Base-by-base conservation (phyloP, 2,888 invertebrate genomes). In the Brachylomia viminalis region DNA sequence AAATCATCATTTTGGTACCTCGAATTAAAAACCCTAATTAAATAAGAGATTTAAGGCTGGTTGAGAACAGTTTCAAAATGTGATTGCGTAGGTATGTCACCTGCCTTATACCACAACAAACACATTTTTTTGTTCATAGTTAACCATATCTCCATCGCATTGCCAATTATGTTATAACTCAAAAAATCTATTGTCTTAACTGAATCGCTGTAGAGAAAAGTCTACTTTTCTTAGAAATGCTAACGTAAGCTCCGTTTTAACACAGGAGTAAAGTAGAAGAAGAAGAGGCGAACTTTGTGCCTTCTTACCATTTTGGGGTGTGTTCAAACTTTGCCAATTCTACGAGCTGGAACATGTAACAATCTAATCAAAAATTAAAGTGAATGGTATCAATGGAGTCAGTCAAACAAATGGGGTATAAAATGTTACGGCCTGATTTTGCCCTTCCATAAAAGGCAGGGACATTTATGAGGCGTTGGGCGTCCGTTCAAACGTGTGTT, bases 391-490 rank as follows among this genome's bases (percentile, higher is more conserved):
- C 75, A 79, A 86, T 30, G 59, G 66, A 75, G 65, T 75, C 83
- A 69, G 81, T 85, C 78, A 80, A 87, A 87, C 73, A 80, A 85
- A 86, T 81, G 77, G 75, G 71, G 69, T 84, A 82, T 89, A 87
- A 90, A 89, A 87, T 86, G 85, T 84, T 84, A 89, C 84, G 87
- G 84, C 71, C 82, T 74, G 83, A 85, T 88, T 88, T 84, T 74
- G 78, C 75, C 79, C 78, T 85, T 82, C 74, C 77, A 84, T 83
- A 82, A 86, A 78, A 76, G 68, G 17, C 30, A 56, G 30, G 61
- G 61, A 58, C 33, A 23, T 27, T 1, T 10, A 54, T 56, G 54
- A 82, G 49, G 27, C 56, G 52, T 62, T 72, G n/a, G 59, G 58
- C 17, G 38, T 68, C 38, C 56, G 30, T 62, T 70, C 38, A 42